Percentiles rank a stretch among this genome's conserved stretches.
These are phyloP conservation scores for Leptinotarsa lineolata DNA, from an alignment of 1,140 invertebrate species.

Conservation along the genomic window DNA sequence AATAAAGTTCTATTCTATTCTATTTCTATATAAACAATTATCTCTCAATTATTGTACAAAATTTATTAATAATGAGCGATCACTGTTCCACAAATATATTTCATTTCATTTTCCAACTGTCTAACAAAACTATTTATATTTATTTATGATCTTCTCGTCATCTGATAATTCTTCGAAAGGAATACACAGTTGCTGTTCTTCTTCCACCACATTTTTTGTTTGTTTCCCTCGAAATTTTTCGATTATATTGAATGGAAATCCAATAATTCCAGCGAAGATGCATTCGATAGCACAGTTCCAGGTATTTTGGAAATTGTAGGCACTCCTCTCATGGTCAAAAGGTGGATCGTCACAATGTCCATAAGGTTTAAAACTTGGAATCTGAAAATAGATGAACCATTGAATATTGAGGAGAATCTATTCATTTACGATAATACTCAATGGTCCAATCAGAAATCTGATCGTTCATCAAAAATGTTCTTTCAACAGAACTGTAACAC, in stretches of 20 bases:
- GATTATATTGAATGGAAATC: constrained; percentile 35
- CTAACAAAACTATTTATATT: constrained; percentile 23
- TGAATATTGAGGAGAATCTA: no score
- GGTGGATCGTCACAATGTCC: constrained; percentile 37
- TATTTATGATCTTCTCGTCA: constrained; percentile 20
- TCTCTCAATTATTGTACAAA: no score
- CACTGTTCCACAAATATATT: no score
- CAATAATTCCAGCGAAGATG: constrained; percentile 34
- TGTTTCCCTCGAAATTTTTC: constrained; percentile 1
- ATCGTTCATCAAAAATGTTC: no score
- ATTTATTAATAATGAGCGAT: no score
- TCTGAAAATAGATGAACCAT: constrained; percentile 18
- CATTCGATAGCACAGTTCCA: constrained; percentile 35
- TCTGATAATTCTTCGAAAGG: constrained; percentile 14
- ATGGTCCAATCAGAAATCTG: no score
- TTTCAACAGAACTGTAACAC: no score
- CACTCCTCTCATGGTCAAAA: constrained; percentile 31
- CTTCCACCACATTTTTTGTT: not conserved
- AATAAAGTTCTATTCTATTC: no score
- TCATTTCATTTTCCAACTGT: no score
- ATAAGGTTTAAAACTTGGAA: constrained; percentile 25
- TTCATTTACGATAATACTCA: no score
- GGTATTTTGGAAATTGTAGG: constrained; percentile 33
- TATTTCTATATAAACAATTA: no score
- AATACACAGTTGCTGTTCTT: constrained; percentile 14